Evolutionary conservation across 2,113 vertebrate genomes (phyloP).

Genomic region (Corydoras sp.): DNA sequence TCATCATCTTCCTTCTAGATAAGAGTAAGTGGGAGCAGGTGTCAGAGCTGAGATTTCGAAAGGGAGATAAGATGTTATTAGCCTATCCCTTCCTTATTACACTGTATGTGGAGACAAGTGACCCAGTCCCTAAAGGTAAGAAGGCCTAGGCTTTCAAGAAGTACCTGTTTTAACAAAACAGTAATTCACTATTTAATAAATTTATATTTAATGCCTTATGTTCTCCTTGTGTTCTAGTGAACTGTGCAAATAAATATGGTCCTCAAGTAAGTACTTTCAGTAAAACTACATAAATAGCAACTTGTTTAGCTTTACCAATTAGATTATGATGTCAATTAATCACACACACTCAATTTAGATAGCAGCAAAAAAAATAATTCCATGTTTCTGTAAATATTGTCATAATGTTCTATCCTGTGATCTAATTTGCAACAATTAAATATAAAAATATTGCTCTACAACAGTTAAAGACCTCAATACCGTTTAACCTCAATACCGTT

Average conservation of each 20-base stretch:
- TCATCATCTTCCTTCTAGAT: conserved; percentile 46
- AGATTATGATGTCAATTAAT: neutral
- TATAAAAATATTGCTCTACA: too few species aligned
- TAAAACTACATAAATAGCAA: neutral
- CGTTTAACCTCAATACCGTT: too few species aligned
- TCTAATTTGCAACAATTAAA: too few species aligned
- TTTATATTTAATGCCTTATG: too few species aligned
- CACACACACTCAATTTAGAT: too few species aligned
- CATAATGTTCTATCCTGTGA: too few species aligned
- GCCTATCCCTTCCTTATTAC: conserved; percentile 53
- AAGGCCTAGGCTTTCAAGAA: neutral
- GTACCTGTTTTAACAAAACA: neutral
- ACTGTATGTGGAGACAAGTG: conserved; percentile 51
- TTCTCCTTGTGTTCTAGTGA: conserved; percentile 5
- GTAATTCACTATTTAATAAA: neutral
- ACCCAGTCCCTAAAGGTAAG: conserved; percentile 28
- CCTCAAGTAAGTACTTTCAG: neutral
- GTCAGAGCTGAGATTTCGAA: conserved; percentile 42
- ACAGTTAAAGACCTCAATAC: too few species aligned
- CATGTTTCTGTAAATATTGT: too few species aligned
- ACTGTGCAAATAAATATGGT: neutral
- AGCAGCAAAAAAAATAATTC: too few species aligned
- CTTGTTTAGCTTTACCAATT: neutral
- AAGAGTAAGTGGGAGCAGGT: conserved; percentile 50
- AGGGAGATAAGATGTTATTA: conserved; percentile 12